These are phyloP conservation scores for Pachypanchax playfairii DNA, from an alignment of 2,113 vertebrate genomes.

Conservation along the genomic window DNA sequence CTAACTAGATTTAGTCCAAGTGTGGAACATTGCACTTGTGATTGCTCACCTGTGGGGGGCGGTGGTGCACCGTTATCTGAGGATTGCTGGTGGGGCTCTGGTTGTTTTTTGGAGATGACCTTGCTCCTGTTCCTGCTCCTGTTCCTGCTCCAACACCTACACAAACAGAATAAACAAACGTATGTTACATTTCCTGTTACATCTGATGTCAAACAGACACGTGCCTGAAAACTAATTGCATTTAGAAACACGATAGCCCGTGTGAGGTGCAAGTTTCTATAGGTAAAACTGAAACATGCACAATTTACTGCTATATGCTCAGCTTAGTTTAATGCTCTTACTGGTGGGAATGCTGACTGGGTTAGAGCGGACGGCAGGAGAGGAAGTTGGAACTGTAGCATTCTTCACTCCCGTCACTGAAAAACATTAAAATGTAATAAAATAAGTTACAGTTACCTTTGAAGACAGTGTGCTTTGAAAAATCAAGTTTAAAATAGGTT, in stretches of 20 bases:
- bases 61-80: slow-evolving; percentile 72
- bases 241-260: no score
- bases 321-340: slow-evolving; percentile 48
- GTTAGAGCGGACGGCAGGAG: slow-evolving; percentile 56
- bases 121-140: slow-evolving; percentile 57
- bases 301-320: neutral
- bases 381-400: slow-evolving; percentile 48
- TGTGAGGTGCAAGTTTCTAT: neutral
- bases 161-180: slow-evolving; percentile 6
- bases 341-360: slow-evolving; percentile 67
- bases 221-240: neutral
- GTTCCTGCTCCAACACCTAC: no score
- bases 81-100: slow-evolving; percentile 54
- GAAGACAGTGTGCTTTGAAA: neutral
- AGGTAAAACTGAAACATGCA: neutral
- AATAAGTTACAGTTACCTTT: neutral
- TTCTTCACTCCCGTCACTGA: slow-evolving; percentile 80
- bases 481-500: neutral
- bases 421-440: neutral
- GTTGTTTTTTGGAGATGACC: slow-evolving; percentile 67
- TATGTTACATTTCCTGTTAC: neutral
- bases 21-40: slow-evolving; percentile 12
- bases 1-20: neutral
- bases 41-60: slow-evolving; percentile 71
- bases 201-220: neutral